Evolutionary conservation across 35 echinoderm and acorn worm species (phyloP).

Genomic region (Chiridota heheva): DNA sequence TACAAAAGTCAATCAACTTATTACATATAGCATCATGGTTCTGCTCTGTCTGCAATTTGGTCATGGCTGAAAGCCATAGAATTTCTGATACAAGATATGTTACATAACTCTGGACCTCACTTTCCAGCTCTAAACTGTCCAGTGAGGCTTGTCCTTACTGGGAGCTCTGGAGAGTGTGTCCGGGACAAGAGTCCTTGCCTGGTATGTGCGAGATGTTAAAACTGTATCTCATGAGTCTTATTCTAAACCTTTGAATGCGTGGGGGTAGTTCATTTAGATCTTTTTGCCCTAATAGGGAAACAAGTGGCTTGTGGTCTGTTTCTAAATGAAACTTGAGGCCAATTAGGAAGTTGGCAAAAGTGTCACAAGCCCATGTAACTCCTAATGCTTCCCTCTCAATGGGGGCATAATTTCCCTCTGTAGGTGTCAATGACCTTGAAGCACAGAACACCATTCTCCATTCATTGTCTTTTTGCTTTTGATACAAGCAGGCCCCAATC

Average conservation of each 20-base stretch:
- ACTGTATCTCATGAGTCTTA: constrained; percentile 22
- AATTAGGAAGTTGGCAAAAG: constrained; percentile 24
- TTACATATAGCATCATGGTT: not conserved
- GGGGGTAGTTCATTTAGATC: constrained; percentile 23
- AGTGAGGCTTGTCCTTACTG: not conserved
- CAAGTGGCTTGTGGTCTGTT: constrained; percentile 18
- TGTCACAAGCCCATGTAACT: constrained; percentile 37
- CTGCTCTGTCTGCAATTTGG: not conserved
- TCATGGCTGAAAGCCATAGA: not conserved
- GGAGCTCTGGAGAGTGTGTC: constrained; percentile 13
- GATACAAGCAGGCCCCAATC: constrained; percentile 15
- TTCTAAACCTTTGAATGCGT: constrained; percentile 12
- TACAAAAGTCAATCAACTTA: constrained; percentile 12
- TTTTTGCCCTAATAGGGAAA: constrained; percentile 20
- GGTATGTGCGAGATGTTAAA: not conserved
- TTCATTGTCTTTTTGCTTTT: not conserved
- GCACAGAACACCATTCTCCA: constrained; percentile 27
- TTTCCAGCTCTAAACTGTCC: not conserved
- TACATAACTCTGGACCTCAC: not conserved
- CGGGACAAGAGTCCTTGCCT: not conserved
- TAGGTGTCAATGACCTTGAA: not conserved
- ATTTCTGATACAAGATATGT: not conserved
- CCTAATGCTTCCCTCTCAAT: constrained; percentile 26
- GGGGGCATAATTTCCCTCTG: constrained; percentile 16
- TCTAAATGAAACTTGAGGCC: not conserved